phyloP scores from a whole-genome alignment of 2,888 invertebrate genomes.

The Euzophera pinguis region DNA sequence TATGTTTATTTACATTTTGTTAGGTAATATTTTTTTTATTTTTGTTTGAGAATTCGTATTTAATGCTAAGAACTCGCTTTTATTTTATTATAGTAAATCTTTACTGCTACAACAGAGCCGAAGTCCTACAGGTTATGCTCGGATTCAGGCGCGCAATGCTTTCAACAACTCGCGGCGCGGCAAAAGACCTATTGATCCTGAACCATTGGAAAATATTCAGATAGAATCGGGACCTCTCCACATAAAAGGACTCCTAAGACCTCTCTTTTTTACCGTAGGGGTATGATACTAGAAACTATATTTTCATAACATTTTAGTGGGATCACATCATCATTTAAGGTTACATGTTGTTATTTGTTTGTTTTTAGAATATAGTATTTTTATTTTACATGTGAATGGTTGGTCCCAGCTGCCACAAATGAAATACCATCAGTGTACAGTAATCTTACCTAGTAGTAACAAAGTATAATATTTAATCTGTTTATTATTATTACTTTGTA shows the following conservation, averaged over 20 bases:
- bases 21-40: constrained; percentile 15
- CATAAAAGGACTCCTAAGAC: constrained; percentile 75
- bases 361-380: no score
- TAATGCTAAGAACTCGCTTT: background rate
- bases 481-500: no score
- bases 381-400: no score
- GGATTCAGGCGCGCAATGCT: constrained; percentile 51
- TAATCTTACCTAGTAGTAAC: no score
- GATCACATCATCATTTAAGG: background rate
- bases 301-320: background rate
- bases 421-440: no score
- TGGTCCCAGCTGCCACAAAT: no score
- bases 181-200: constrained; percentile 42
- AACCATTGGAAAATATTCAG: constrained; percentile 61
- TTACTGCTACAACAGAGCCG: constrained; percentile 36
- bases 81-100: constrained; percentile 36
- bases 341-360: no score
- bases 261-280: constrained; percentile 82
- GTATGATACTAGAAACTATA: constrained; percentile 49
- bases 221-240: constrained; percentile 64
- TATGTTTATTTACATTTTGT: constrained; percentile 28
- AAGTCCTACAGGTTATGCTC: constrained; percentile 31
- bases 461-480: no score
- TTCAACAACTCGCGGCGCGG: constrained; percentile 54
- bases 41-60: background rate